A percentile compares a stretch with the other conserved stretches of the same genome.
phyloP scores from a whole-genome alignment of 2,888 invertebrate genomes.

The Zaprionus lineosus region DNA sequence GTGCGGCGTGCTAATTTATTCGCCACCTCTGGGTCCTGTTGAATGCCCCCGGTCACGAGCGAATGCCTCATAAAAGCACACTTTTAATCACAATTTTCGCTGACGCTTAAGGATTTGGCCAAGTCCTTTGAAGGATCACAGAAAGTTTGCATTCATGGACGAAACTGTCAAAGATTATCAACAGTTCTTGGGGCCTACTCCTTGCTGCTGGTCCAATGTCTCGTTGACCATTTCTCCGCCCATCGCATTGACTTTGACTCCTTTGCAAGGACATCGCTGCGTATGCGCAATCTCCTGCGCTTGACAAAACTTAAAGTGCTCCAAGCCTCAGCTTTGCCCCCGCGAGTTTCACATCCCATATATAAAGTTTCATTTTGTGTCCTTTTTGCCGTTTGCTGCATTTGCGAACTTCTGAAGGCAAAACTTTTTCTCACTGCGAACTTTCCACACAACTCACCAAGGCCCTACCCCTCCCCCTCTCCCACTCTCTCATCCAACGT shows the following conservation, averaged over 20 bases:
- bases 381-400: slow-evolving; percentile 29
- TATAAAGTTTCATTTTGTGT: slow-evolving; percentile 39
- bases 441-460: slow-evolving; percentile 44
- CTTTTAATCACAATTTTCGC: slow-evolving; percentile 68
- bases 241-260: slow-evolving; percentile 52
- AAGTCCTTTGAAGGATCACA: slow-evolving; percentile 24
- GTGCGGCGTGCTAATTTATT: slow-evolving; percentile 66
- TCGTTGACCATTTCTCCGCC: slow-evolving; percentile 24
- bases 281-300: slow-evolving; percentile 60
- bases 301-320: slow-evolving; percentile 60
- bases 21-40: slow-evolving; percentile 36
- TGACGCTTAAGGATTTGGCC: slow-evolving; percentile 37
- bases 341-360: slow-evolving; percentile 36
- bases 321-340: slow-evolving; percentile 56
- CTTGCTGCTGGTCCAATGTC: slow-evolving; percentile 2
- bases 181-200: neutral
- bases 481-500: neutral
- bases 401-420: slow-evolving; percentile 22
- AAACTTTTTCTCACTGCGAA: slow-evolving; percentile 62
- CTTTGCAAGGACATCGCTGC: slow-evolving; percentile 40
- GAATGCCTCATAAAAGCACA: slow-evolving; percentile 65
- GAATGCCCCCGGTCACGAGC: slow-evolving; percentile 61
- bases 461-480: neutral
- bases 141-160: slow-evolving; percentile 38
- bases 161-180: slow-evolving; percentile 16